Base-by-base conservation (phyloP, 53 echinoderm and acorn worm genomes). In the Mesocentrotus franciscanus region DNA sequence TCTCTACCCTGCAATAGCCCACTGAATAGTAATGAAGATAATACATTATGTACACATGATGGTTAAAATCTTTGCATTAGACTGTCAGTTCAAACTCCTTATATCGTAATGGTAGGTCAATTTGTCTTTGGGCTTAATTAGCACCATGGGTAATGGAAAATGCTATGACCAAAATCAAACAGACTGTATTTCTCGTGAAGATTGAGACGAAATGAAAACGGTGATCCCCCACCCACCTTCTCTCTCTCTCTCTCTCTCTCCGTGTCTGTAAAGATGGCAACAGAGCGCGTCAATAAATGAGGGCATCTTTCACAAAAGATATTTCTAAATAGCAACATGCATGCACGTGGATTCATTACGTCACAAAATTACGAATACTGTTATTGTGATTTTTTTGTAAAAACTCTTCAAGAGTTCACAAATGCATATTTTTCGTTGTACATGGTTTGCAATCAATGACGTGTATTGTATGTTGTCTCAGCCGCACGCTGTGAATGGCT, bases 381-480 rank as follows among this genome's bases (percentile, higher is more conserved):
- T 26, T 66, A 15, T 61, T 14, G 13, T 66, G 18, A 24, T 68
- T 68, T 68, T 68, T 24, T 68, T 68, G 20, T 24, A 18, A 4
- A 49, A 49, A 49, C 1, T 49, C 22, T 5, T 68, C 68, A 24
- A 68, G 68, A 68, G 68, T 68, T 68, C 68, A 33, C 30, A 76
- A 76, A 84, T 24, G 84, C 42, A 22, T 49, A 55, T 22, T 84
- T 16, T 49, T 49, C 18, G 42, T 7, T 42, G 84, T 4, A 39
- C 84, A 22, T 84, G 84, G 55, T 49, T 55, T 84, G 8, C 24
- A 84, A 84, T 39, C 84, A 22, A 84, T 84, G 84, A 22, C 84
- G 22, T 35, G 22, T 84, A 42, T 49, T 55, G 84, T 29, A 30
- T 90, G 90, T 90, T 90, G 90, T 90, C 60, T 30, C 90, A 90